Percentiles rank a stretch among this genome's conserved stretches.
Evolutionary conservation across 2,113 vertebrate genomes (phyloP).

Genomic region (Dasyurus viverrinus): DNA sequence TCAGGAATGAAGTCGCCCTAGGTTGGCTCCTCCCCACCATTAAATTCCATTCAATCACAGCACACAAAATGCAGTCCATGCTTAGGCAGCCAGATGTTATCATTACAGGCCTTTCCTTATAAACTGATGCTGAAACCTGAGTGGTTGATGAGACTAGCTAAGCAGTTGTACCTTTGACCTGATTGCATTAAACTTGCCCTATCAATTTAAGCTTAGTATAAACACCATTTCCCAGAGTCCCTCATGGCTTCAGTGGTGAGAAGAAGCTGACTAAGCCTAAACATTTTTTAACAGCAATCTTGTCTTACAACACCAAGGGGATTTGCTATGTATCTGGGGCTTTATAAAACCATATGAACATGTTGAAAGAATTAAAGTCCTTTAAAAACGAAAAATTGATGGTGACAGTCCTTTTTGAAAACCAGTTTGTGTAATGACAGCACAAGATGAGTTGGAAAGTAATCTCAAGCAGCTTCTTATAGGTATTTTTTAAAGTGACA

Average conservation of each 20-base stretch:
- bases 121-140: conserved; percentile 90
- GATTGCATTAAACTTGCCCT: conserved; percentile 91
- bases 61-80: conserved; percentile 80
- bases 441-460: conserved; percentile 66
- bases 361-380: conserved; percentile 91
- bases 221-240: conserved; percentile 91
- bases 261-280: conserved; percentile 90
- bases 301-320: conserved; percentile 92
- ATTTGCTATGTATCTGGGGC: conserved; percentile 87
- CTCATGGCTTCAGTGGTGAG: conserved; percentile 87
- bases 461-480: conserved; percentile 69
- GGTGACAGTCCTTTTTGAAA: conserved; percentile 87
- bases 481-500: conserved; percentile 61
- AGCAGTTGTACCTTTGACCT: conserved; percentile 93
- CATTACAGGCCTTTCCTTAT: conserved; percentile 86
- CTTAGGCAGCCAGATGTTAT: conserved; percentile 90
- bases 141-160: conserved; percentile 91
- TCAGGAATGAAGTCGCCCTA: conserved; percentile 83
- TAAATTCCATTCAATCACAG: conserved; percentile 87
- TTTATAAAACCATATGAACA: conserved; percentile 91
- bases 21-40: conserved; percentile 83
- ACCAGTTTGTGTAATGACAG: conserved; percentile 81
- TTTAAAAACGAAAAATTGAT: conserved; percentile 88
- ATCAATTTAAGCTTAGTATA: conserved; percentile 92
- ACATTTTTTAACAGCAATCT: conserved; percentile 92